Conservation (phyloP, 2,113 vertebrate genomes). For the Hypocryptadius cinnamomeus region DNA sequence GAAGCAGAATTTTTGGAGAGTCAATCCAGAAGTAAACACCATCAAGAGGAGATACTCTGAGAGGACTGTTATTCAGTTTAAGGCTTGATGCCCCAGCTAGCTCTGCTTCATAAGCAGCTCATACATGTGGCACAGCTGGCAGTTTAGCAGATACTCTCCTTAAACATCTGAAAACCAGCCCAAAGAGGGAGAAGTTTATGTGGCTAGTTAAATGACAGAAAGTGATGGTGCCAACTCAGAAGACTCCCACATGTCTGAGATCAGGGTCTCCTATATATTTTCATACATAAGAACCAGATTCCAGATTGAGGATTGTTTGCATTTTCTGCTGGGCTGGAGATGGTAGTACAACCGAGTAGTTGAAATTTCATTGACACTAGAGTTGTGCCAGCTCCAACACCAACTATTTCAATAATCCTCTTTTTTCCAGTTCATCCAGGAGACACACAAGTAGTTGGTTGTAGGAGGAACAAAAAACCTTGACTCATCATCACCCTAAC, state of each 20-base stretch:
- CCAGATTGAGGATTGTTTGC: background rate
- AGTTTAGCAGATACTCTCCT: background rate
- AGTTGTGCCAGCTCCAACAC: background rate
- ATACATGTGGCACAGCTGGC: background rate
- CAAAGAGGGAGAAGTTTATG: background rate
- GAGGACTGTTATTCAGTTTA: background rate
- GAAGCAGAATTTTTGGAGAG: background rate
- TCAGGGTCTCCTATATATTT: background rate
- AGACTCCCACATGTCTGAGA: background rate
- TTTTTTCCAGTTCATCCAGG: background rate
- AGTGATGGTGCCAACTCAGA: background rate
- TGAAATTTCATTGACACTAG: background rate
- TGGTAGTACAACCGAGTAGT: background rate
- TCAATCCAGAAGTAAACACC: background rate
- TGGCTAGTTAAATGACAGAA: background rate
- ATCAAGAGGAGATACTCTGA: background rate
- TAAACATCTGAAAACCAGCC: background rate
- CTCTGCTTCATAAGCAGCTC: background rate
- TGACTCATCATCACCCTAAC: background rate
- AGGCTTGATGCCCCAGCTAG: background rate
- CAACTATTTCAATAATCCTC: background rate
- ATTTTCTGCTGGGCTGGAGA: background rate
- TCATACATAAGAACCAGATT: background rate
- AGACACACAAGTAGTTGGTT: background rate
- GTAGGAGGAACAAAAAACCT: background rate